A percentile compares a stretch with the other conserved stretches of the same genome.
These are phyloP conservation scores for Nudaria mundana DNA, from an alignment of 2,888 invertebrate genomes.

Conservation along the genomic window DNA sequence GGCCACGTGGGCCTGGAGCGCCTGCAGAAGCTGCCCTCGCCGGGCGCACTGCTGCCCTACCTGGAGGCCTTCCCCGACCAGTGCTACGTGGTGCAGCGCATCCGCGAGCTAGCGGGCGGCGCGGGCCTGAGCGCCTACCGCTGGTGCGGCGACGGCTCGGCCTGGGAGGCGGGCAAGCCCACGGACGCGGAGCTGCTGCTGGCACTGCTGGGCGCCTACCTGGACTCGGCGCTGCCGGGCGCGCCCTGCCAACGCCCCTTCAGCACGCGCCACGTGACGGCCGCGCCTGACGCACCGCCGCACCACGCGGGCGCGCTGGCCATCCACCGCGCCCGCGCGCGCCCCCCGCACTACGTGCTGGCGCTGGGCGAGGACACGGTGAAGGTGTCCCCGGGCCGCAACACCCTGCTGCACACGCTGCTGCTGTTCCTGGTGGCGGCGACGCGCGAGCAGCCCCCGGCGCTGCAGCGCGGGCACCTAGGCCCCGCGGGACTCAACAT, in stretches of 20 bases:
- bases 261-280: conserved; percentile 70
- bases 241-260: conserved; percentile 43
- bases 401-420: conserved; percentile 93
- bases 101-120: conserved; percentile 89
- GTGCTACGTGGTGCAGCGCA: conserved; percentile 90
- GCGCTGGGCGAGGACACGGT: conserved; percentile 25
- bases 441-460: conserved; percentile 83
- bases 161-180: conserved; percentile 91
- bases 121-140: conserved; percentile 94
- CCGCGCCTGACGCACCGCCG: conserved; percentile 1
- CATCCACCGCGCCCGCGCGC: conserved; percentile 19
- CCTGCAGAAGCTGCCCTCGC: conserved; percentile 39
- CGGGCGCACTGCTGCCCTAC: conserved; percentile 38
- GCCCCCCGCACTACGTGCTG: conserved; percentile 29
- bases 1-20: conserved; percentile 35
- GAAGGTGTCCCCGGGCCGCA: conserved; percentile 82
- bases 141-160: conserved; percentile 92
- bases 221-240: conserved; percentile 85
- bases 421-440: conserved; percentile 90
- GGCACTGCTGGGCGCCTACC: conserved; percentile 91
- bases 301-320: conserved; percentile 7
- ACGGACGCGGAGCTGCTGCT: conserved; percentile 94
- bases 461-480: conserved; percentile 56
- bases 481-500: conserved; percentile 85
- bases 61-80: conserved; percentile 68